These are phyloP conservation scores for Drosophila percnosoma DNA, from an alignment of 2,888 invertebrate genomes.

Conservation along the genomic window DNA sequence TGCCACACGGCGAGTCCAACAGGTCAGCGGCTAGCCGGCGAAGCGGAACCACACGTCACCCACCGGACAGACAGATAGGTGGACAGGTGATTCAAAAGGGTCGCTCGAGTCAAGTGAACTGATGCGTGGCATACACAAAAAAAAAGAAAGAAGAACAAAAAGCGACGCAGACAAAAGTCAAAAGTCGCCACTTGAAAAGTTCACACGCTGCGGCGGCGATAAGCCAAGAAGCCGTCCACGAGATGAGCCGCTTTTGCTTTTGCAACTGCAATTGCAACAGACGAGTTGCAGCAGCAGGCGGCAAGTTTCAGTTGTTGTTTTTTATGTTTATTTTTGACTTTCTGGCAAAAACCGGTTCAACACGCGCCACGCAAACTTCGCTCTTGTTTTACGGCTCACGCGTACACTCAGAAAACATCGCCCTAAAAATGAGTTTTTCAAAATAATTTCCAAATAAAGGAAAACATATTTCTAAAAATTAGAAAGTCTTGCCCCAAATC, in stretches of 20 bases:
- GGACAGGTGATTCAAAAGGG: conserved; percentile 51
- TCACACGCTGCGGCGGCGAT: conserved; percentile 66
- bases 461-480: neutral
- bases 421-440: neutral
- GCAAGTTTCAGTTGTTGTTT: conserved; percentile 9
- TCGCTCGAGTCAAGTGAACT: conserved; percentile 45
- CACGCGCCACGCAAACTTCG: conserved; percentile 44
- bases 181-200: conserved; percentile 37
- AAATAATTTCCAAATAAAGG: neutral
- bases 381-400: neutral
- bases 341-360: conserved; percentile 49
- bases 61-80: conserved; percentile 55
- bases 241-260: conserved; percentile 49
- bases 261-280: conserved; percentile 4
- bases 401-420: neutral
- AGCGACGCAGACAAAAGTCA: conserved; percentile 15
- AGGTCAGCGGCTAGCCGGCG: conserved; percentile 58
- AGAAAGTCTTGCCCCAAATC: neutral
- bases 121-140: conserved; percentile 64
- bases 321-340: neutral
- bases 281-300: conserved; percentile 37
- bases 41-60: conserved; percentile 78
- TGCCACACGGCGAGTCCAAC: conserved; percentile 59
- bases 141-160: conserved; percentile 2
- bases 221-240: conserved; percentile 44